phyloP scores from a whole-genome alignment of 2,797 vertebrate species.

The Sebastes aleutianus region DNA sequence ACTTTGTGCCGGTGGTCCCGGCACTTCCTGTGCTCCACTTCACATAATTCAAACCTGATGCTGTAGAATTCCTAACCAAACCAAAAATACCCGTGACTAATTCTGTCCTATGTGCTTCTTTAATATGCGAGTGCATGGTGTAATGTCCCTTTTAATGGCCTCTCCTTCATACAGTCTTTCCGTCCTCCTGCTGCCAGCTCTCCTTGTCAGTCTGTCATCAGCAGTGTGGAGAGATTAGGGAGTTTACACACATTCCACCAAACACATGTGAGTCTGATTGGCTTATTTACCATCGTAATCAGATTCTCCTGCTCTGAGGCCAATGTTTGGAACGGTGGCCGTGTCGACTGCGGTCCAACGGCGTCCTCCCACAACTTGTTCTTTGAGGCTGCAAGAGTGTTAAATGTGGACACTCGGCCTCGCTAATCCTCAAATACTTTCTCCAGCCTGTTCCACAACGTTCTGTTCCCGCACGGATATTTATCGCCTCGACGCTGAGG shows the following conservation, averaged over 20 bases:
- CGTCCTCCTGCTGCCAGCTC: constrained; percentile 31
- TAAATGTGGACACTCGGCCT: constrained; percentile 13
- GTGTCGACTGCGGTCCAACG: constrained; percentile 15
- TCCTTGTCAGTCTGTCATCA: constrained; percentile 51
- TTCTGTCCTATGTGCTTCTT: constrained; percentile 13
- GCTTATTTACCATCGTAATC: constrained; percentile 59
- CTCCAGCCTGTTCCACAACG: not conserved
- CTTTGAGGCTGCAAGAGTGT: not conserved
- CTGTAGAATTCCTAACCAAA: not conserved
- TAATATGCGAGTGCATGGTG: not conserved
- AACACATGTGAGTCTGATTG: constrained; percentile 48
- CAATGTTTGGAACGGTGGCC: constrained; percentile 35
- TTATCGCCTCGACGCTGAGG: not conserved
- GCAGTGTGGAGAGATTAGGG: constrained; percentile 22
- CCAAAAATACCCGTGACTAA: constrained; percentile 17
- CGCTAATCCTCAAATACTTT: constrained; percentile 13
- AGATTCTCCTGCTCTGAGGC: constrained; percentile 44
- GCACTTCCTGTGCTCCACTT: constrained; percentile 26
- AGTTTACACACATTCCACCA: constrained; percentile 44
- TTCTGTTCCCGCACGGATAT: constrained; percentile 8
- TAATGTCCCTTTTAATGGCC: constrained; percentile 34
- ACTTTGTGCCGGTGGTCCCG: constrained; percentile 14
- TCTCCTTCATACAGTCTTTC: constrained; percentile 21
- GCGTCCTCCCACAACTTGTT: constrained; percentile 13
- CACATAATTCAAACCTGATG: constrained; percentile 14